Evolutionary conservation across 1,140 invertebrate species (phyloP).

Genomic region (Drosophila mayri): DNA sequence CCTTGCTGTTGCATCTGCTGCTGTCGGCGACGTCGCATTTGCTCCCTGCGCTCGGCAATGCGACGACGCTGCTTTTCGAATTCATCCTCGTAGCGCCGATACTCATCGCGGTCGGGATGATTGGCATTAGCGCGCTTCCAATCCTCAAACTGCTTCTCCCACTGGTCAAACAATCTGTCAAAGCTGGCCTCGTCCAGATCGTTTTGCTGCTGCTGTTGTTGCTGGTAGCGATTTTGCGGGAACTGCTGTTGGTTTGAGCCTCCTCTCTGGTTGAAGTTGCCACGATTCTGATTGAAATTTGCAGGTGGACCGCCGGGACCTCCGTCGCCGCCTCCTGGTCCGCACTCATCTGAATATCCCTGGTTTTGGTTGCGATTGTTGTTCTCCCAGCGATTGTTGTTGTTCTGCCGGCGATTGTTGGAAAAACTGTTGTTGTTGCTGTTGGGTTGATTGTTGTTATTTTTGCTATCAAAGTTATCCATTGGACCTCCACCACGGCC

Average conservation of each 20-base stretch:
- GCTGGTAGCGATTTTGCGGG: slow-evolving; percentile 24
- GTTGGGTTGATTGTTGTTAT: slow-evolving; percentile 12
- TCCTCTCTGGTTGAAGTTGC: slow-evolving; percentile 40
- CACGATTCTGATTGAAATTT: slow-evolving; percentile 44
- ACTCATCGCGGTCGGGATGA: slow-evolving; percentile 93
- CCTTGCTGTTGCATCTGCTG: slow-evolving; percentile 10
- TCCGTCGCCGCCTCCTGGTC: background rate
- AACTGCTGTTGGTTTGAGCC: slow-evolving; percentile 7
- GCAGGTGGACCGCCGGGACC: slow-evolving; percentile 1
- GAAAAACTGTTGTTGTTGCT: slow-evolving; percentile 6
- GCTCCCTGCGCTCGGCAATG: slow-evolving; percentile 90
- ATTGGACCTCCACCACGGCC: background rate
- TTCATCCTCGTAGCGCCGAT: slow-evolving; percentile 92
- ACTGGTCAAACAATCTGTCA: slow-evolving; percentile 92
- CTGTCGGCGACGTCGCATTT: slow-evolving; percentile 89
- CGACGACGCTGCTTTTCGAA: slow-evolving; percentile 92
- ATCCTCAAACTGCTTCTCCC: slow-evolving; percentile 93
- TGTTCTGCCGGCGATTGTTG: slow-evolving; percentile 19
- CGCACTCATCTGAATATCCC: slow-evolving; percentile 14
- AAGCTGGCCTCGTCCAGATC: slow-evolving; percentile 90
- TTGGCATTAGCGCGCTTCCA: slow-evolving; percentile 94
- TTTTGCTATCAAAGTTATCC: slow-evolving; percentile 17
- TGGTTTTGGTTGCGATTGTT: slow-evolving; percentile 29
- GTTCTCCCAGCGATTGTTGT: slow-evolving; percentile 25
- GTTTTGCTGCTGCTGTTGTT: slow-evolving; percentile 7